Percentiles rank a stretch among this genome's conserved stretches.
Conservation (phyloP, 2,888 invertebrate species). For the Diadegma fenestrale region DNA sequence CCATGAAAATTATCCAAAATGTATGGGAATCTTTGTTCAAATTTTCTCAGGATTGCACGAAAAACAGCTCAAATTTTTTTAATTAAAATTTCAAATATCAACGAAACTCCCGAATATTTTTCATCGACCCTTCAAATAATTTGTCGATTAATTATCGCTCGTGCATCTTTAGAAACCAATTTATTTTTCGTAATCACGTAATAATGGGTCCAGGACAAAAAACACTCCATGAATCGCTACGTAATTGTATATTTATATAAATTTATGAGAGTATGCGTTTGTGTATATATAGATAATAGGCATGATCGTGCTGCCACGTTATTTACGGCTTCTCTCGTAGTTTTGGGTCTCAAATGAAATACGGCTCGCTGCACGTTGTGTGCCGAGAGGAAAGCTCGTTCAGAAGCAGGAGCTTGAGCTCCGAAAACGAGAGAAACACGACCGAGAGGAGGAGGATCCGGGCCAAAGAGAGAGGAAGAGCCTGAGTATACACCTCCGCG, state of each 20-base stretch:
- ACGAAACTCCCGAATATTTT: not conserved
- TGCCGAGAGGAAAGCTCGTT: slow-evolving; percentile 45
- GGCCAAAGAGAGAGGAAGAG: slow-evolving; percentile 30
- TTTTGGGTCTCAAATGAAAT: slow-evolving; percentile 66
- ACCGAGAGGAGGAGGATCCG: slow-evolving; percentile 23
- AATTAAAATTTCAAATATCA: too few relatives aligned
- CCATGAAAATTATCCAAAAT: not conserved
- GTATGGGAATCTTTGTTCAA: not conserved
- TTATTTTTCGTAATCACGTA: not conserved
- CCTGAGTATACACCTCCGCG: slow-evolving; percentile 38
- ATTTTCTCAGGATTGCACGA: not conserved
- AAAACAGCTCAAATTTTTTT: not conserved
- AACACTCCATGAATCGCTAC: not conserved
- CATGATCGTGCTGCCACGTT: slow-evolving; percentile 57
- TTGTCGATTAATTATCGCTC: too few relatives aligned
- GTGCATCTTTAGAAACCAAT: not conserved
- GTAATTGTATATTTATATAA: not conserved
- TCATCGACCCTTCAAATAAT: not conserved
- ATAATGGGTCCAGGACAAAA: not conserved
- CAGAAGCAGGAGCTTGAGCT: slow-evolving; percentile 26
- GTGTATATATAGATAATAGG: slow-evolving; percentile 28
- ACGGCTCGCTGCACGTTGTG: slow-evolving; percentile 58
- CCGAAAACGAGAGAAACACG: slow-evolving; percentile 40
- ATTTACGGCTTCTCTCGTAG: slow-evolving; percentile 64
- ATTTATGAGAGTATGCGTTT: slow-evolving; percentile 3